Base-by-base conservation (phyloP, 2,888 invertebrate genomes). In the Apamea crenata region DNA sequence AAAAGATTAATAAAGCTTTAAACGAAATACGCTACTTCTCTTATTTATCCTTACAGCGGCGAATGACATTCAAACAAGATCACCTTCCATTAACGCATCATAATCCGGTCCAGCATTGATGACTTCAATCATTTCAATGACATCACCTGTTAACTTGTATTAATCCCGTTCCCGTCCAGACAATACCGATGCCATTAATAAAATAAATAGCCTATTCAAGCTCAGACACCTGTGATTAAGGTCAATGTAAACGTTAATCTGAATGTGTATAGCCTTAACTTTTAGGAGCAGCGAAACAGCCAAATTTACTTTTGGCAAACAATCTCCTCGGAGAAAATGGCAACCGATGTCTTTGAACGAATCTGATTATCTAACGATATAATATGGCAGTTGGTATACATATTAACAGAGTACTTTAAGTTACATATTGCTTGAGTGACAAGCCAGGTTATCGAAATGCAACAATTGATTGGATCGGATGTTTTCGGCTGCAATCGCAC, bases 211-310 rank as follows among this genome's bases (percentile, higher is more conserved):
- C 44, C 32, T 16, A 56, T 66, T 83, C 47, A 74, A 56, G 59
- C 53, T 44, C 61, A 78, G 78, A 67, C 69, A 84, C 72, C 73
- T 84, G 61, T 67, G 40, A 84, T 77, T 74, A 76, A 84, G 84
- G 73, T 56, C 84, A 76, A 47, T 63, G 18, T 40, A 36, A 53
- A 14, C 61, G 44, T 74, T 70, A 74, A 65, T 68, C 68, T 53
- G 80, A 59, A 47, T 73, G 47, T 50, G 47, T 56, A 44, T 36
- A 25, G 44, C 59, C 44, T 40, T 47, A 71, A 67, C 61, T 71
- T 77, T 71, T 59, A 61, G 59, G 44, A 71, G 32, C 53, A 50
- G 14, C 0, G n/a, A 32, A 36, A 18, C 44, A 70, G 70, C 0
- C 47, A 36, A 80, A 80, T 53, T 32, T 16, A 63, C 25, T 29